Conservation (phyloP, 2,888 invertebrate genomes). For the Protonemura montana region DNA sequence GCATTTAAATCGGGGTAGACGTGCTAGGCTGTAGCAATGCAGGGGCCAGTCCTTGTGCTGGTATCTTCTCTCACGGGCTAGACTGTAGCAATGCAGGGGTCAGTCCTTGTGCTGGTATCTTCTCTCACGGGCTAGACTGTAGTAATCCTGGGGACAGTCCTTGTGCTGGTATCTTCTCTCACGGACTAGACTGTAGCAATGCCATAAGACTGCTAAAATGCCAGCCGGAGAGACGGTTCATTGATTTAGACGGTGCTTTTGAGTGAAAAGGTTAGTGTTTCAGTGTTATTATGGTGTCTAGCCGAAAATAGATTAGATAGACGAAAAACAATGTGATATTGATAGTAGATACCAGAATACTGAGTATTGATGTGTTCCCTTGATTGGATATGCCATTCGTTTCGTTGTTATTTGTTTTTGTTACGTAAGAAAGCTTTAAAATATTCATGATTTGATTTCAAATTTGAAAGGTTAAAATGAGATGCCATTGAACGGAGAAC, state of each 20-base stretch:
- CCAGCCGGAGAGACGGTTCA: neutral
- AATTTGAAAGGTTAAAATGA: neutral
- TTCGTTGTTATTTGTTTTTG: too few species aligned
- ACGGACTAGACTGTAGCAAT: too few species aligned
- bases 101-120: too few species aligned
- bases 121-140: too few species aligned
- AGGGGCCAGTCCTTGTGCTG: too few species aligned
- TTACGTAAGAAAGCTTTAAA: neutral
- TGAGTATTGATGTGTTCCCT: neutral
- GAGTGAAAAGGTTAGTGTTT: neutral
- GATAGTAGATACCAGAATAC: neutral
- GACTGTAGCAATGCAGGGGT: too few species aligned
- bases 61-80: too few species aligned
- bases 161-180: too few species aligned
- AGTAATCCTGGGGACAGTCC: too few species aligned
- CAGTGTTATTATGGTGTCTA: neutral
- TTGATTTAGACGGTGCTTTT: neutral
- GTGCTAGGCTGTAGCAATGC: too few species aligned
- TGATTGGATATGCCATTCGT: too few species aligned
- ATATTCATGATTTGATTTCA: neutral
- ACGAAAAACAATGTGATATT: neutral
- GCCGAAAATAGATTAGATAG: neutral
- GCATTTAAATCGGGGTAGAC: too few species aligned
- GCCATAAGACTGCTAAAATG: neutral
- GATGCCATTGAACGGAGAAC: neutral